A percentile compares a stretch with the other conserved stretches of the same genome.
These are phyloP conservation scores for Origma solitaria DNA, from an alignment of 2,113 vertebrate genomes.

Conservation along the genomic window DNA sequence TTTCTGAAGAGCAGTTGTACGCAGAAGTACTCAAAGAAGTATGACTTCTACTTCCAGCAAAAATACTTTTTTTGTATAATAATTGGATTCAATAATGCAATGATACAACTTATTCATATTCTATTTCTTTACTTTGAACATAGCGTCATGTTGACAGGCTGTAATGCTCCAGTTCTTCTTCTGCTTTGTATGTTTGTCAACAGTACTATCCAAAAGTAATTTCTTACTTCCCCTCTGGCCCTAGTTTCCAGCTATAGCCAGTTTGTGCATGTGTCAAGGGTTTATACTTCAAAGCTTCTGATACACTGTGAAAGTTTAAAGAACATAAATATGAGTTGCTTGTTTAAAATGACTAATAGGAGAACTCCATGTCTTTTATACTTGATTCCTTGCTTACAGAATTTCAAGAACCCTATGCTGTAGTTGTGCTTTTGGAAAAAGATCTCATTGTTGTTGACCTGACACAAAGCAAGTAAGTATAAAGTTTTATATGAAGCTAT, in stretches of 20 bases:
- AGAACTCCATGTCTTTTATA: constrained; percentile 1
- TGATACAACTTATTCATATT: not conserved
- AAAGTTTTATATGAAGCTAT: not conserved
- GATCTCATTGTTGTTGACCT: constrained; percentile 93
- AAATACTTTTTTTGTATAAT: not conserved
- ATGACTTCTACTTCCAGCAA: not conserved
- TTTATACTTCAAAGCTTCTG: not conserved
- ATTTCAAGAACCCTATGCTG: constrained; percentile 94
- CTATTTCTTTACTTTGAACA: not conserved
- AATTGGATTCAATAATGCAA: not conserved
- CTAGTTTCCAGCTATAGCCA: not conserved
- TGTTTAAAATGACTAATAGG: not conserved
- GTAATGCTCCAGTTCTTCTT: not conserved
- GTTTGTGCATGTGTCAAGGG: not conserved
- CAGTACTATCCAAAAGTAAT: not conserved
- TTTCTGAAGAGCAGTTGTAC: not conserved
- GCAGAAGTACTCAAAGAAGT: too few relatives aligned
- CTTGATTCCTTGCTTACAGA: constrained; percentile 71
- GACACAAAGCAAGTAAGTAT: constrained; percentile 92
- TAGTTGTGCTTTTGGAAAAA: constrained; percentile 92
- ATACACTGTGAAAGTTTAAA: not conserved
- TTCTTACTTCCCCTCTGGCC: not conserved
- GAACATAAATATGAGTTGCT: not conserved
- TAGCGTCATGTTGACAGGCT: not conserved
- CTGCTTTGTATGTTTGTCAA: not conserved